A percentile compares a stretch with the other conserved stretches of the same genome.
These are phyloP conservation scores for Tetramorium parvispinum DNA, from an alignment of 1,140 invertebrate genomes.

Conservation along the genomic window DNA sequence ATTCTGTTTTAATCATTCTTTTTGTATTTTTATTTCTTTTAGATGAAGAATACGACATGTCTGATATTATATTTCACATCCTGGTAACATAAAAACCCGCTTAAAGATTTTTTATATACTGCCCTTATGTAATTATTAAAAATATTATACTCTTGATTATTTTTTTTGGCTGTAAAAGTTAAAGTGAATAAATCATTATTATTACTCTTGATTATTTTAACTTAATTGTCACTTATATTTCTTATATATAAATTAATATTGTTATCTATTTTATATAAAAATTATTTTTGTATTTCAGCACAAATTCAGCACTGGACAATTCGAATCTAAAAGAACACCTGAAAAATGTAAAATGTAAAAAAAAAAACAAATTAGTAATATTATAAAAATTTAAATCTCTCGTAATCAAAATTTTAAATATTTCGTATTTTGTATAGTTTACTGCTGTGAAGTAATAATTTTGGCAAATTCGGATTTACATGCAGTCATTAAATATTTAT, in stretches of 20 bases:
- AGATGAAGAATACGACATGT: background rate
- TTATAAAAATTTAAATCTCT: background rate
- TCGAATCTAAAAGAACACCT: background rate
- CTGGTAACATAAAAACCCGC: too few species aligned
- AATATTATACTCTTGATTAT: background rate
- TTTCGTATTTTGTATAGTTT: background rate
- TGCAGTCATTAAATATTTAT: slow-evolving; percentile 6
- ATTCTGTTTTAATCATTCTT: background rate
- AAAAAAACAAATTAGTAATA: slow-evolving; percentile 2
- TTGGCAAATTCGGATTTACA: slow-evolving; percentile 1
- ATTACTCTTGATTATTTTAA: background rate
- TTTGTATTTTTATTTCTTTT: background rate
- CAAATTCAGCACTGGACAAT: background rate
- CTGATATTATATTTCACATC: background rate
- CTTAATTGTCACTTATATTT: background rate
- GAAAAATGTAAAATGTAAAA: background rate
- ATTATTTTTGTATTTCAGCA: slow-evolving; percentile 7
- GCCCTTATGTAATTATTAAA: background rate
- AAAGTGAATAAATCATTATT: too few species aligned
- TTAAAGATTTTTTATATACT: background rate
- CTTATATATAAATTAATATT: background rate
- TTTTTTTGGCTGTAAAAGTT: too few species aligned
- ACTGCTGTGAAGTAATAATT: background rate
- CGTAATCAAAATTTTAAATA: background rate
- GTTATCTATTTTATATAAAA: background rate